Base-by-base conservation (phyloP, 2,888 invertebrate genomes). In the Rhogogaster chlorosoma region DNA sequence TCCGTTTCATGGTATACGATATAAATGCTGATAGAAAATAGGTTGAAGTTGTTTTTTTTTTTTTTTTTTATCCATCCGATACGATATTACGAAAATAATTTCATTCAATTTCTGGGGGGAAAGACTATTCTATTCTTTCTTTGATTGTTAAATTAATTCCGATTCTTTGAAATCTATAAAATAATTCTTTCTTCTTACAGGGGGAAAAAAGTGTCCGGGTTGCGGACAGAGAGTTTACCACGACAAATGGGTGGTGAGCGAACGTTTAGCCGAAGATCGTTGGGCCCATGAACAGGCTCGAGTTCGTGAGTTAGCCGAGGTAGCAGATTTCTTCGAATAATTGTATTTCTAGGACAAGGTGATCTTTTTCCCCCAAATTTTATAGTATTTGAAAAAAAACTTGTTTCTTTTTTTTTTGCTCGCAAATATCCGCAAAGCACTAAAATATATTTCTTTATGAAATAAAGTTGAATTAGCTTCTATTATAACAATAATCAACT, bases 281-380 rank as follows among this genome's bases (percentile, higher is more conserved):
- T 97, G 97, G 97, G 97, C 97, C 1, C 97, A 97, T 90, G 95
- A 96, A 90, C 96, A 97, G 92, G 97, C 97, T 2, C 94, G 96
- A 84, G 95, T 95, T 88, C 93, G 97, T 86, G 97, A 97, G 91
- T 93, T 97, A 26, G 96, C 96, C 73, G 97, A 97, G 93, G 97
- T 97, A 10, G 95, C 95, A 1, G 97, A 97, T 89, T 97, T 97
- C 92, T 95, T 96, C 87, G 94, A 95, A 89, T 95, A 91, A 92
- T 83, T 7, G 22, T 22, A 42, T 73, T 73, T 71, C 9, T 36
- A 70, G 10, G 15, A 75, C 15, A 15, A 75, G 22, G 32, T 6
- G 15, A 10, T 42, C 15, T 18, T 18, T 38, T 38, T 38, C 9
- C 9, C 7, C n/a, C n/a, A 49, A n/a, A 18, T 49, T 49, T 49